These are phyloP conservation scores for Haliclona indistincta DNA, from an alignment of 37 sponge, comb jelly and placozoan species.

Conservation along the genomic window DNA sequence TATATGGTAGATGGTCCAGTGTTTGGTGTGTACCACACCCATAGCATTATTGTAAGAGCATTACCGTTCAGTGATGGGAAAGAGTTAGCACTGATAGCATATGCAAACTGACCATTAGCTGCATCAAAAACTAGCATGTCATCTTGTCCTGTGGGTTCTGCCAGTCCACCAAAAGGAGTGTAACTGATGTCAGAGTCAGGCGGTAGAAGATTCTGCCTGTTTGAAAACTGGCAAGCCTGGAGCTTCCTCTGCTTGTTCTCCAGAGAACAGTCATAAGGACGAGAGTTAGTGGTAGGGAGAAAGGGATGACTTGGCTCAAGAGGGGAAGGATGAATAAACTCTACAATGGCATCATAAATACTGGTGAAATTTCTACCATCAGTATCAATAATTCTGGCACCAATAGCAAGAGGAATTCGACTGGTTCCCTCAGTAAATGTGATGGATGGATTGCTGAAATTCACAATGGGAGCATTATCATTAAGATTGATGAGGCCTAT, in stretches of 20 bases:
- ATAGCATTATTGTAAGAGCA: constrained; percentile 56
- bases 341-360: constrained; percentile 40
- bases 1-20: constrained; percentile 49
- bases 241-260: constrained; percentile 42
- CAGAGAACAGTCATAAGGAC: constrained; percentile 37
- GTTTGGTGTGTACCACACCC: constrained; percentile 42
- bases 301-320: constrained; percentile 50
- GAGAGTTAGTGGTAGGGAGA: constrained; percentile 17
- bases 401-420: constrained; percentile 32
- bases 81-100: neutral
- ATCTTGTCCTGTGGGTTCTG: neutral
- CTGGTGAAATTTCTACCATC: constrained; percentile 50
- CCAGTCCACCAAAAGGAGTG: neutral
- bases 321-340: constrained; percentile 18
- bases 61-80: neutral
- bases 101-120: constrained; percentile 17
- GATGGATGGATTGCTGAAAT: constrained; percentile 7
- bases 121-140: constrained; percentile 44
- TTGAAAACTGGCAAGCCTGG: constrained; percentile 32
- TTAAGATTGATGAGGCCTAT: constrained; percentile 64
- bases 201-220: constrained; percentile 8
- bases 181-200: neutral
- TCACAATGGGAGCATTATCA: constrained; percentile 68
- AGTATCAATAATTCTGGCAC: constrained; percentile 37
- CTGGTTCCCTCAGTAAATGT: constrained; percentile 23